phyloP scores from a whole-genome alignment of 1,140 invertebrate species.

The Hydropsyche tenuis region DNA sequence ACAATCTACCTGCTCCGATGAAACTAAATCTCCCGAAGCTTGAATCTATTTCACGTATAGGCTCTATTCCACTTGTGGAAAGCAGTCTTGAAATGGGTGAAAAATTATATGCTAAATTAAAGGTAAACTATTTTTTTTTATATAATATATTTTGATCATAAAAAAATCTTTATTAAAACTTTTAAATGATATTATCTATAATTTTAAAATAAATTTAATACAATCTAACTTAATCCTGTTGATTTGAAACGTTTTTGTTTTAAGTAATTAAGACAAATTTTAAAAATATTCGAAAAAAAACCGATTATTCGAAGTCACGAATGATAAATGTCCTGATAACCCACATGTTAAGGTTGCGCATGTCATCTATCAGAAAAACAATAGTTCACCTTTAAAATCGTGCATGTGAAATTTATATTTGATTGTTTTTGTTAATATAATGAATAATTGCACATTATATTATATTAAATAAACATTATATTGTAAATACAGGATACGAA shows the following conservation, averaged over 20 bases:
- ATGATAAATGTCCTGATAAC: conserved; percentile 14
- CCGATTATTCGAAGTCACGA: not conserved
- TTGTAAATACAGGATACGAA: conserved; percentile 73
- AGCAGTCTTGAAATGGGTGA: conserved; percentile 72
- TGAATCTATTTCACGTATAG: conserved; percentile 71
- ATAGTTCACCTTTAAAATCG: conserved; percentile 9
- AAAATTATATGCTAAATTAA: conserved; percentile 72
- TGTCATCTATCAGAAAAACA: conserved; percentile 13
- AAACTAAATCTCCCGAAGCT: conserved; percentile 54
- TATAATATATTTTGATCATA: no score
- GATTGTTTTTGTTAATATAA: conserved; percentile 17
- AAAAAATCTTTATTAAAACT: not conserved
- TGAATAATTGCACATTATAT: not conserved
- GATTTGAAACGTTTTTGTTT: no score
- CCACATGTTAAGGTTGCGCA: not conserved
- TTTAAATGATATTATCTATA: not conserved
- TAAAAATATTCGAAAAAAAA: not conserved
- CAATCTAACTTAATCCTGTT: no score
- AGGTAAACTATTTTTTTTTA: conserved; percentile 62
- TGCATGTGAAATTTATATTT: not conserved
- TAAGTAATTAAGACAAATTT: not conserved
- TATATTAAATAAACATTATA: no score
- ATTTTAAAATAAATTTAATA: no score
- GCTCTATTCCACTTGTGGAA: conserved; percentile 75
- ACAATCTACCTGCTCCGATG: not conserved